Conservation (phyloP, 2,888 invertebrate genomes). For the Cantharis rufa region DNA sequence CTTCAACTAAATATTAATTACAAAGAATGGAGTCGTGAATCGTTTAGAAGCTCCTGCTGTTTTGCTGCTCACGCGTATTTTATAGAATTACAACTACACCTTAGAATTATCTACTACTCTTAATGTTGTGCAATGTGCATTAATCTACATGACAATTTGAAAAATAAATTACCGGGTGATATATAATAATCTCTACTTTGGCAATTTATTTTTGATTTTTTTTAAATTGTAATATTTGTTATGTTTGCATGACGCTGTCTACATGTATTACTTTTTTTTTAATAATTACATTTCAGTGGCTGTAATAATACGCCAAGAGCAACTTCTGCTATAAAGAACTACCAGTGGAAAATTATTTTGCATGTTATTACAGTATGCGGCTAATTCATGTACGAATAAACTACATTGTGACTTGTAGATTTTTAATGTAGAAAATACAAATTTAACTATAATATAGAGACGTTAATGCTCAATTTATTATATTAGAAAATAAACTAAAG, state of each 20-base stretch:
- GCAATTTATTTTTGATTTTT: conserved; percentile 15
- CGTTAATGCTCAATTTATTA: neutral
- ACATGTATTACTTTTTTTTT: neutral
- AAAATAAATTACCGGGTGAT: conserved; percentile 9
- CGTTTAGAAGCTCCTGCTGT: conserved; percentile 37
- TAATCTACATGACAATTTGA: neutral
- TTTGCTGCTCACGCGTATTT: conserved; percentile 28
- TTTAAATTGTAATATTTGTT: conserved; percentile 5
- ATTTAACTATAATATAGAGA: neutral
- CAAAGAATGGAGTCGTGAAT: conserved; percentile 38
- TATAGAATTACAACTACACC: conserved; percentile 8
- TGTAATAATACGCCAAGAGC: conserved; percentile 19
- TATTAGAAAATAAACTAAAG: neutral
- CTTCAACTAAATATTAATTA: conserved; percentile 38
- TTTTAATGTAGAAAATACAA: neutral
- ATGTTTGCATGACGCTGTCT: conserved; percentile 8
- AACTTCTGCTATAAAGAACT: conserved; percentile 34
- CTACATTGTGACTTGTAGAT: neutral
- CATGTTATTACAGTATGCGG: neutral
- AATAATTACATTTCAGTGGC: conserved; percentile 35
- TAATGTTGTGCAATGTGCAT: conserved; percentile 1
- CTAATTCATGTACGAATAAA: neutral
- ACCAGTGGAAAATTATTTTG: conserved; percentile 18
- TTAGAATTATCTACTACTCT: conserved; percentile 2
- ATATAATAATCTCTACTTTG: conserved; percentile 28